Evolutionary conservation across 2,888 invertebrate genomes (phyloP).

Genomic region (Drosophila parthenogenetica): DNA sequence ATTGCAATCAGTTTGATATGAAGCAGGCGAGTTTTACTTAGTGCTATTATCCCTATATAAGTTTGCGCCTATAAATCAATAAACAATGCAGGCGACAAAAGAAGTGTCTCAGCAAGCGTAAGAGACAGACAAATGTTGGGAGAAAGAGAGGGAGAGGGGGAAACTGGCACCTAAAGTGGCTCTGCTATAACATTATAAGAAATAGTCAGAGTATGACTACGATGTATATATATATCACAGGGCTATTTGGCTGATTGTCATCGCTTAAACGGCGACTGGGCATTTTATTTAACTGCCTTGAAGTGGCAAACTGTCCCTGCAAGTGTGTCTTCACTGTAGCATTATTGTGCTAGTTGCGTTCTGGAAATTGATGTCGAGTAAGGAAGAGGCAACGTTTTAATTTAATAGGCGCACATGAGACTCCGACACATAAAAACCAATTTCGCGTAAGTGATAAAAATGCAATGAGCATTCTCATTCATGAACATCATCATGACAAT

Average conservation of each 20-base stretch:
- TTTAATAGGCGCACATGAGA: slow-evolving; percentile 75
- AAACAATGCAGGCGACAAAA: slow-evolving; percentile 61
- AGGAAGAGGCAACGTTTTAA: slow-evolving; percentile 66
- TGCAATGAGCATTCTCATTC: slow-evolving; percentile 70
- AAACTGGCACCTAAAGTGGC: slow-evolving; percentile 39
- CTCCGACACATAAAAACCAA: slow-evolving; percentile 74
- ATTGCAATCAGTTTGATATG: slow-evolving; percentile 47
- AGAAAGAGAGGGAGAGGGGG: neutral
- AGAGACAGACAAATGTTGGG: neutral
- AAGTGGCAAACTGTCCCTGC: slow-evolving; percentile 17
- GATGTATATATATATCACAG: slow-evolving; percentile 58
- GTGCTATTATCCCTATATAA: slow-evolving; percentile 20
- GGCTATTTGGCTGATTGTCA: slow-evolving; percentile 76
- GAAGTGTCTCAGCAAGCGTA: slow-evolving; percentile 20
- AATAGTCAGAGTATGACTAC: slow-evolving; percentile 33
- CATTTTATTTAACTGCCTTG: slow-evolving; percentile 69
- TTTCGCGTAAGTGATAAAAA: slow-evolving; percentile 80
- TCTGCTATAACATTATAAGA: slow-evolving; percentile 43
- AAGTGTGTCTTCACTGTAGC: slow-evolving; percentile 14
- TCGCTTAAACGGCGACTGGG: slow-evolving; percentile 70
- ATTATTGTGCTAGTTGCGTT: slow-evolving; percentile 34
- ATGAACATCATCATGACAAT: slow-evolving; percentile 26
- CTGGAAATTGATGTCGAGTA: slow-evolving; percentile 57
- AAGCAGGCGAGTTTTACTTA: slow-evolving; percentile 20
- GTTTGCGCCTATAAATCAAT: slow-evolving; percentile 71